Percentiles rank a stretch among this genome's conserved stretches.
These are phyloP conservation scores for Ascidia mentula DNA, from an alignment of 23 tunicate genomes.

Conservation along the genomic window DNA sequence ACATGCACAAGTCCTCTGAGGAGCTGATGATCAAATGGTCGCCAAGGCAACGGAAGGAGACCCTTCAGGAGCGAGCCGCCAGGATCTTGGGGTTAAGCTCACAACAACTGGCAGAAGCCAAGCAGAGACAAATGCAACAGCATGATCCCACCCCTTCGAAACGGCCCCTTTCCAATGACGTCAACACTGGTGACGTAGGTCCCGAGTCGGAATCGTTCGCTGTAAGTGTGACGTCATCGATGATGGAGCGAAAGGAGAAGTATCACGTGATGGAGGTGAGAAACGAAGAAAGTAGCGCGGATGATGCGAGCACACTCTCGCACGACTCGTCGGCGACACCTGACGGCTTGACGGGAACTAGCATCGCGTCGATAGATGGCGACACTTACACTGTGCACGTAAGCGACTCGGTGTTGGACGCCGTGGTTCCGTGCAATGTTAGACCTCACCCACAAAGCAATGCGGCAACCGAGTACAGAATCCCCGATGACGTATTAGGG, in stretches of 20 bases:
- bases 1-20: constrained; percentile 22
- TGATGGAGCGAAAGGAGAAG: constrained; percentile 17
- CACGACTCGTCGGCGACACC: constrained; percentile 28
- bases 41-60: constrained; percentile 47
- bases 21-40: constrained; percentile 17
- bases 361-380: not conserved
- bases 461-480: constrained; percentile 40
- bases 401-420: constrained; percentile 3
- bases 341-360: not conserved
- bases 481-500: constrained; percentile 34
- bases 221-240: constrained; percentile 53
- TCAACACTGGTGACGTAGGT: not conserved
- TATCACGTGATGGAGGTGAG: constrained; percentile 21
- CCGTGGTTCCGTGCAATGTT: constrained; percentile 28
- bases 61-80: constrained; percentile 89
- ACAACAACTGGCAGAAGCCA: constrained; percentile 25
- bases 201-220: constrained; percentile 36
- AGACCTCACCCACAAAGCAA: constrained; percentile 10
- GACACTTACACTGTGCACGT: constrained; percentile 1
- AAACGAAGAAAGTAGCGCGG: constrained; percentile 1
- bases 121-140: constrained; percentile 21
- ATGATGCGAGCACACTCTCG: constrained; percentile 43
- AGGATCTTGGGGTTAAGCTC: constrained; percentile 61
- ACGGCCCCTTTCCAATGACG: not conserved
- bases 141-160: not conserved